Evolutionary conservation across 1,140 invertebrate genomes (phyloP), one percentile per base, ranked within the genome.

Genomic region (Brevipalpus yothersi): DNA sequence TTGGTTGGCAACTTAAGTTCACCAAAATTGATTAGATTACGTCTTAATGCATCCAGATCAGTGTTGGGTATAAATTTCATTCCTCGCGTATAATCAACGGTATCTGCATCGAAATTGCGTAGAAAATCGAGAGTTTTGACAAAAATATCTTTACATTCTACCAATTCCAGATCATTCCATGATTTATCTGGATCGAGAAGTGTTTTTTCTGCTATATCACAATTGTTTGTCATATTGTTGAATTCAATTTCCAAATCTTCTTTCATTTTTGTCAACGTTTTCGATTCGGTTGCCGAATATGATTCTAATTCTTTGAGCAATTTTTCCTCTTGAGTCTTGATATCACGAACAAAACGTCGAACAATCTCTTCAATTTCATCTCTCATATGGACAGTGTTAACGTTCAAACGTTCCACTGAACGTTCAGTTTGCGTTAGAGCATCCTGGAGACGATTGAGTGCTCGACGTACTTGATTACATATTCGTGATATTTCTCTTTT

Each of bases 71-170:
- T 75, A 71, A 92, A 86, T 60, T 86, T 75, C 31, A 91, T 81
- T 63, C 84, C 79, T 58, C 86, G 76, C 62, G 77, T 82, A 68
- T 89, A 92, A 72, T 93, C 88, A 41, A 59, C 43, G 41, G 82
- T 82, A 72, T 93, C 89, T 66, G 88, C 85, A 68, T 91, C 88
- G 66, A 90, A 91, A 72, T 89, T 90, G 64, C 88, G 77, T 63
- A 93, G 80, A 71, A 92, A 94, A 67, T 93, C 88, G 42, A 74
- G 54, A 4, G 87, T 92, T 71, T 86, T 88, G 1, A 92, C 72
- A 72, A 92, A 92, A 59, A 92, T 86, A 70, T 92, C 87, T 74
- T 92, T 93, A 53, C 86, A 84, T 68, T 91, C 87, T 73, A 92
- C 41, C 11, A 68, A 57, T 58, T 68, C 67, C 58, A 80, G 79